These are phyloP conservation scores for Anthoscopus minutus DNA, from an alignment of 2,113 vertebrate genomes.

Conservation along the genomic window DNA sequence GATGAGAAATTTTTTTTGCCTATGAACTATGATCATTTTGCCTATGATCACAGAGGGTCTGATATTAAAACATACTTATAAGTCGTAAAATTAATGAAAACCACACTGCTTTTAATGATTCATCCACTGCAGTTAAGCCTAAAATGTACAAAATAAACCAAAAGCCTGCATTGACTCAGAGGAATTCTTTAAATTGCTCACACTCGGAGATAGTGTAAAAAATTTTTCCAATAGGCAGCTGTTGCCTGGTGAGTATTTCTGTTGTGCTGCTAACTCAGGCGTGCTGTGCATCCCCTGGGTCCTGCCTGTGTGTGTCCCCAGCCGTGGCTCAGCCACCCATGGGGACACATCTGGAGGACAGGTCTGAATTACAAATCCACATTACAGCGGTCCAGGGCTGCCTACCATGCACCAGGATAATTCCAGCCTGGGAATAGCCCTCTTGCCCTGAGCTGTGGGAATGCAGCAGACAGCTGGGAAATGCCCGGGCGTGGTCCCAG, in stretches of 20 bases:
- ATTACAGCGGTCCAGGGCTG: neutral
- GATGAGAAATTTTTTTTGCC: neutral
- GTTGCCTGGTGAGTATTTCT: neutral
- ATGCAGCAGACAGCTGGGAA: neutral
- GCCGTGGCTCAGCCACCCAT: accelerated
- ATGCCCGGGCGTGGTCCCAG: accelerated
- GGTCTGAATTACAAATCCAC: neutral
- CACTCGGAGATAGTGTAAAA: neutral
- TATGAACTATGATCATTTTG: neutral
- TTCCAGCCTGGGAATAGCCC: neutral
- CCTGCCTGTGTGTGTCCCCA: neutral
- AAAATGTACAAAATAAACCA: neutral
- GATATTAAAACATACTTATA: neutral
- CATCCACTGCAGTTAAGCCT: neutral
- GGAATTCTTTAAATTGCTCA: neutral
- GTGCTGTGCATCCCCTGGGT: neutral
- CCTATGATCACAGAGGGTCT: neutral
- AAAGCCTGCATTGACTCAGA: neutral
- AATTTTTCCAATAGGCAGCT: neutral
- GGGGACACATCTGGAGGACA: neutral
- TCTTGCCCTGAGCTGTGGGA: neutral
- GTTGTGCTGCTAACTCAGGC: neutral
- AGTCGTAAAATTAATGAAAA: neutral
- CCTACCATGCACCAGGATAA: neutral
- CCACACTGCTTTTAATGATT: neutral